A percentile compares a stretch with the other conserved stretches of the same genome.
These are phyloP conservation scores for Ceyx melanurus DNA, from an alignment of 2,113 vertebrate species.

Conservation along the genomic window DNA sequence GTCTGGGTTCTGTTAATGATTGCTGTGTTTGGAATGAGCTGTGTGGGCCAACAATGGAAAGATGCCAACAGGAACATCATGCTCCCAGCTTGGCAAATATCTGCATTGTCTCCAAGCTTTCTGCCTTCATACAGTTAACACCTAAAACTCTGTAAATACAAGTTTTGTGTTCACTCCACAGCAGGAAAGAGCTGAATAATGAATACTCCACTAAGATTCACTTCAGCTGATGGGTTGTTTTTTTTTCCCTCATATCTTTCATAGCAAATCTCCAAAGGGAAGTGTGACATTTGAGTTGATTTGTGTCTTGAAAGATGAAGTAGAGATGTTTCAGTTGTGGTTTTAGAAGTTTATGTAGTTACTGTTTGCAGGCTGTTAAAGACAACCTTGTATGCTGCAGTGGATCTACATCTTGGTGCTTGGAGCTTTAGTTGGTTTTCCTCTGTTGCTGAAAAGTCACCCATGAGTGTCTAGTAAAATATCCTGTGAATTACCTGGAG, in stretches of 20 bases:
- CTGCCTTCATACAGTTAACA: background rate
- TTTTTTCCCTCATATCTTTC: background rate
- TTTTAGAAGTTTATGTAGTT: background rate
- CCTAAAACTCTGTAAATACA: background rate
- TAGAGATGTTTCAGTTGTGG: background rate
- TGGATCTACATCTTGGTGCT: background rate
- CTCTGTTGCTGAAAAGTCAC: background rate
- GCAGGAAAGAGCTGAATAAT: background rate
- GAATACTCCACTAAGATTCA: background rate
- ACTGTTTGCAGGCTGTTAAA: background rate
- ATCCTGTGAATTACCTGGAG: too few relatives aligned
- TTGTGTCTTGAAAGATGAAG: background rate
- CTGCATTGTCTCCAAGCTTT: background rate
- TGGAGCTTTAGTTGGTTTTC: background rate
- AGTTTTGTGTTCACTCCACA: background rate
- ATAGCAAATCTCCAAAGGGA: background rate
- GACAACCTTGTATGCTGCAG: background rate
- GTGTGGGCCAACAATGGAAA: slow-evolving; percentile 29
- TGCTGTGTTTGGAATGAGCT: slow-evolving; percentile 43
- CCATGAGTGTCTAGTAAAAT: background rate
- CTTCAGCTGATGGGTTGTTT: background rate
- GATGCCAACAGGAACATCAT: slow-evolving; percentile 31
- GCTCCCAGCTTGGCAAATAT: slow-evolving; percentile 33
- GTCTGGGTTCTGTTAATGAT: slow-evolving; percentile 61
- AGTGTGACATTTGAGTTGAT: background rate